Conservation (phyloP, 2,888 invertebrate genomes). For the Leuctra nigra region DNA sequence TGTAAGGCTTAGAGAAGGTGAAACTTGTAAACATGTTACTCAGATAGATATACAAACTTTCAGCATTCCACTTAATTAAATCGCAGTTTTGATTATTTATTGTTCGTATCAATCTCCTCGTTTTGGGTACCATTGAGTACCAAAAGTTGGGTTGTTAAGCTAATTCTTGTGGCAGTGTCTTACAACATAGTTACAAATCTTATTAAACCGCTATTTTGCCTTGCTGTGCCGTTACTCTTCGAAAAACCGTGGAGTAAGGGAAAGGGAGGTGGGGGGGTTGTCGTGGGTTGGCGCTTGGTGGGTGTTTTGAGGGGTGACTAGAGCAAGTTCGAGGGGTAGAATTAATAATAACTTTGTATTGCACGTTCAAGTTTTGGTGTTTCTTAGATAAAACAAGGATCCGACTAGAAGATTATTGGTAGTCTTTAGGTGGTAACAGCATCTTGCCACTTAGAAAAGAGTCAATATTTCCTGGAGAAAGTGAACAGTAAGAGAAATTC, state of each 20-base stretch:
- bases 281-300: neutral
- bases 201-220: slow-evolving; percentile 23
- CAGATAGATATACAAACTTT: no score
- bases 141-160: slow-evolving; percentile 3
- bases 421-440: no score
- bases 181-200: slow-evolving; percentile 21
- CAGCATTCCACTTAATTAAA: slow-evolving; percentile 5
- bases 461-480: no score
- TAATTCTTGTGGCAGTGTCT: slow-evolving; percentile 22
- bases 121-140: neutral
- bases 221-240: slow-evolving; percentile 2
- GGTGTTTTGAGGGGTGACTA: neutral
- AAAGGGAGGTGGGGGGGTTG: neutral
- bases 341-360: slow-evolving; percentile 28
- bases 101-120: slow-evolving; percentile 15
- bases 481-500: no score
- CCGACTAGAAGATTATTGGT: neutral
- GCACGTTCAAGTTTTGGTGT: slow-evolving; percentile 20
- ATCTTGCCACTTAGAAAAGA: no score
- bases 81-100: slow-evolving; percentile 6
- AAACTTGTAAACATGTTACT: no score
- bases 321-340: slow-evolving; percentile 14
- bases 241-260: slow-evolving; percentile 14
- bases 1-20: no score
- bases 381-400: slow-evolving; percentile 2